A percentile compares a stretch with the other conserved stretches of the same genome.
phyloP scores from a whole-genome alignment of 2,797 vertebrate genomes.

The Acropternis orthonyx region DNA sequence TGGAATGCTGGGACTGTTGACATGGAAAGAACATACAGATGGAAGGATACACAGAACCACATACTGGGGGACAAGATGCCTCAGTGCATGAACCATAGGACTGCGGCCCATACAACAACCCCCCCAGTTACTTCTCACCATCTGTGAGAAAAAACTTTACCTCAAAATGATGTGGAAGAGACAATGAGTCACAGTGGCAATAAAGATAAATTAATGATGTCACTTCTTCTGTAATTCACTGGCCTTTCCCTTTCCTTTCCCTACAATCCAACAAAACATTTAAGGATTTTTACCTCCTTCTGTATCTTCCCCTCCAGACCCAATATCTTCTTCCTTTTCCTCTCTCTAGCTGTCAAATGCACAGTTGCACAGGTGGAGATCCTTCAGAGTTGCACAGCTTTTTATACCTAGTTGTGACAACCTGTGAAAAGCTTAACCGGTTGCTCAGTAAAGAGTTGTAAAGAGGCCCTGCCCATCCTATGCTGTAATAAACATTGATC shows the following conservation, averaged over 20 bases:
- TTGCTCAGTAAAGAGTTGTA: background rate
- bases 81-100: background rate
- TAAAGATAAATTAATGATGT: background rate
- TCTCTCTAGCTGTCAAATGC: background rate
- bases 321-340: background rate
- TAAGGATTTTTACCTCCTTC: background rate
- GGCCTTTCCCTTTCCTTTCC: background rate
- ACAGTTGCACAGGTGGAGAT: too few relatives aligned
- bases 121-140: background rate
- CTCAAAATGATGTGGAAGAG: background rate
- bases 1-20: background rate
- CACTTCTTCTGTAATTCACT: background rate
- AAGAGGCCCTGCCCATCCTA: background rate
- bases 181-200: background rate
- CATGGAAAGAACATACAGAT: background rate
- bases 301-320: background rate
- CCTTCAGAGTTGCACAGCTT: background rate
- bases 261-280: background rate
- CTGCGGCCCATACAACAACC: background rate
- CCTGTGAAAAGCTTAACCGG: background rate
- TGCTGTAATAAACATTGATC: background rate
- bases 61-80: background rate
- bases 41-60: background rate
- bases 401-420: background rate
- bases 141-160: background rate